Percentiles rank a stretch among this genome's conserved stretches.
These are phyloP conservation scores for Hippocampus guttulatus DNA, from an alignment of 2,113 vertebrate species.

Conservation along the genomic window DNA sequence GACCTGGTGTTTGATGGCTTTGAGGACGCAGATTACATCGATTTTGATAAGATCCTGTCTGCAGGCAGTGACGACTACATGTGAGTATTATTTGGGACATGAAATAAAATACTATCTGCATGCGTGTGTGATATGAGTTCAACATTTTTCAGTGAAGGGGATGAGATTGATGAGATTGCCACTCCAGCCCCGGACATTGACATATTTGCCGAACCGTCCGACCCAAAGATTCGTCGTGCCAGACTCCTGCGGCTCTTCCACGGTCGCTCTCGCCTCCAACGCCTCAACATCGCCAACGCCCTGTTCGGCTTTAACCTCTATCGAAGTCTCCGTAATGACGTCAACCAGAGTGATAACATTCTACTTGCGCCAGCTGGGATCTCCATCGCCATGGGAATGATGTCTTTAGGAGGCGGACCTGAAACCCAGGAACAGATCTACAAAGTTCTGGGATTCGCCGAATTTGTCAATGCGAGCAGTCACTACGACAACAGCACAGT, in stretches of 20 bases:
- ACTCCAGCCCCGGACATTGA: slow-evolving; percentile 72
- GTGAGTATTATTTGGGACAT: slow-evolving; percentile 34
- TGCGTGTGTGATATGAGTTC: neutral
- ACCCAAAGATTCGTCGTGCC: slow-evolving; percentile 75
- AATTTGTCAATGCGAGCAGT: slow-evolving; percentile 88
- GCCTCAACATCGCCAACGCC: slow-evolving; percentile 86
- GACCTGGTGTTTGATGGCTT: slow-evolving; percentile 82
- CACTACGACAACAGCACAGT: slow-evolving; percentile 85
- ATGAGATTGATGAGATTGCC: slow-evolving; percentile 79
- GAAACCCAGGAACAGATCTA: slow-evolving; percentile 80
- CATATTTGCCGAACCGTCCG: slow-evolving; percentile 69
- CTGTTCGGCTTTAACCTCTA: slow-evolving; percentile 90
- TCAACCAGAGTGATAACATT: slow-evolving; percentile 82
- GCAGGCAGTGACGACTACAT: slow-evolving; percentile 79
- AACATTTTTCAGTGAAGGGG: slow-evolving; percentile 63
- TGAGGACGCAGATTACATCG: slow-evolving; percentile 85
- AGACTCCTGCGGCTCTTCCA: slow-evolving; percentile 86
- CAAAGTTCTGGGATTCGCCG: slow-evolving; percentile 77
- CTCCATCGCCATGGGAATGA: slow-evolving; percentile 92
- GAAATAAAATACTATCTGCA: neutral
- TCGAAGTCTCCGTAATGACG: slow-evolving; percentile 77
- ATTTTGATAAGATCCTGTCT: slow-evolving; percentile 80
- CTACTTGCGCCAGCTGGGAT: slow-evolving; percentile 91
- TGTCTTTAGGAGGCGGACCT: slow-evolving; percentile 81
- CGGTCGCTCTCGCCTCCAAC: slow-evolving; percentile 85